A percentile compares a stretch with the other conserved stretches of the same genome.
Evolutionary conservation across 2,797 vertebrate species (phyloP).

Genomic region (Rhynchotus rufescens): DNA sequence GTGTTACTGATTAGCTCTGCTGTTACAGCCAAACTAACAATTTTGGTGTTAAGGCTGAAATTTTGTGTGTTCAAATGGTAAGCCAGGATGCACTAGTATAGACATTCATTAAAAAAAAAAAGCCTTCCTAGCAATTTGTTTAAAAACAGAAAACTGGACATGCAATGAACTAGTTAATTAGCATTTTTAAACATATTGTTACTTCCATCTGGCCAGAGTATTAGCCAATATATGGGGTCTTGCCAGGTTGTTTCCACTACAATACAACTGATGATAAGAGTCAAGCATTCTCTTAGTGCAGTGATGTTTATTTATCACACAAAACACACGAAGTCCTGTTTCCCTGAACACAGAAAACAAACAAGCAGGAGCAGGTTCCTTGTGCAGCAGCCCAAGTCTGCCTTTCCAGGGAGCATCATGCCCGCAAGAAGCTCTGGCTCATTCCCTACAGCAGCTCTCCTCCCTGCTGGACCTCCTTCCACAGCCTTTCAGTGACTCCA

Average conservation of each 20-base stretch:
- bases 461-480: neutral
- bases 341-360: conserved; percentile 35
- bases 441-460: neutral
- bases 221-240: neutral
- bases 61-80: neutral
- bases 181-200: conserved; percentile 28
- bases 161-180: neutral
- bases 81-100: neutral
- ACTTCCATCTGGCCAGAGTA: neutral
- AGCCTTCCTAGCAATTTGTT: neutral
- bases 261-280: neutral
- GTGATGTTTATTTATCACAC: neutral
- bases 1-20: neutral
- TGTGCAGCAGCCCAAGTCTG: neutral
- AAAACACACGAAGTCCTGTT: neutral
- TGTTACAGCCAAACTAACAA: neutral
- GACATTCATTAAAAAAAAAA: neutral
- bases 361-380: conserved; percentile 45
- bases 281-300: conserved; percentile 12
- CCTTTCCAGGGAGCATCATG: neutral
- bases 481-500: conserved; percentile 31
- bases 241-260: conserved; percentile 28
- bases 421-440: conserved; percentile 43
- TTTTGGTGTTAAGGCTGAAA: neutral
- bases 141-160: conserved; percentile 13